Evolutionary conservation across 2,797 vertebrate genomes (phyloP).

Genomic region (Takifugu rubripes): DNA sequence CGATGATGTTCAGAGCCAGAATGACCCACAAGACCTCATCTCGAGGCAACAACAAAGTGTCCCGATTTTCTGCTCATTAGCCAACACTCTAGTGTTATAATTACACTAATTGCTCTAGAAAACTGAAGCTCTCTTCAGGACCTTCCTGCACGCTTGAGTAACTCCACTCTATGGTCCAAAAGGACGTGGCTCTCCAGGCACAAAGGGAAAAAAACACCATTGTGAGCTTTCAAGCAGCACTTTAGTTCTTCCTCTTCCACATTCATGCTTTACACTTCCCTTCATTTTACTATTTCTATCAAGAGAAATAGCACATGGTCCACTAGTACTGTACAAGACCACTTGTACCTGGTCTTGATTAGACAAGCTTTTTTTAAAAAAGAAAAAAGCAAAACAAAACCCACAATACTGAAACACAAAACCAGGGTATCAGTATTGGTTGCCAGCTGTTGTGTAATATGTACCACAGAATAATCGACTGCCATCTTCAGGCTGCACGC

Average conservation of each 20-base stretch:
- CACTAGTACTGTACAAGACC: no score
- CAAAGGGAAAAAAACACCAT: conserved; percentile 42
- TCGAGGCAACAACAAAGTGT: conserved; percentile 9
- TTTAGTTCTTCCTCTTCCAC: conserved; percentile 14
- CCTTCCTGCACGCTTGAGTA: conserved; percentile 48
- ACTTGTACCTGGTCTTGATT: no score
- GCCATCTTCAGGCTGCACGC: conserved; percentile 25
- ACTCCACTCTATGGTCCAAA: conserved; percentile 37
- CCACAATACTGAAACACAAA: no score
- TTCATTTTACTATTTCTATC: no score
- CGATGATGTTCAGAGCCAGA: neutral
- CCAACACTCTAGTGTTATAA: conserved; percentile 31
- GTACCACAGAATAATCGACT: conserved; percentile 9
- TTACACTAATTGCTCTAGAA: conserved; percentile 49
- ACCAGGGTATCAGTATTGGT: neutral
- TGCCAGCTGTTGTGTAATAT: no score
- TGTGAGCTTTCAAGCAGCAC: neutral
- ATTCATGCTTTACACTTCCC: conserved; percentile 32
- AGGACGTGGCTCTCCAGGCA: conserved; percentile 19
- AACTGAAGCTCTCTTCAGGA: conserved; percentile 40
- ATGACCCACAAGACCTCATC: neutral
- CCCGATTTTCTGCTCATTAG: conserved; percentile 33
- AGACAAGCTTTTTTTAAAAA: no score
- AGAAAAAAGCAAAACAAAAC: no score
- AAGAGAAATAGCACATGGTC: no score